Evolutionary conservation across 2,113 vertebrate species (phyloP), one percentile per base, ranked within the genome.

Genomic region (Mesocricetus auratus): DNA sequence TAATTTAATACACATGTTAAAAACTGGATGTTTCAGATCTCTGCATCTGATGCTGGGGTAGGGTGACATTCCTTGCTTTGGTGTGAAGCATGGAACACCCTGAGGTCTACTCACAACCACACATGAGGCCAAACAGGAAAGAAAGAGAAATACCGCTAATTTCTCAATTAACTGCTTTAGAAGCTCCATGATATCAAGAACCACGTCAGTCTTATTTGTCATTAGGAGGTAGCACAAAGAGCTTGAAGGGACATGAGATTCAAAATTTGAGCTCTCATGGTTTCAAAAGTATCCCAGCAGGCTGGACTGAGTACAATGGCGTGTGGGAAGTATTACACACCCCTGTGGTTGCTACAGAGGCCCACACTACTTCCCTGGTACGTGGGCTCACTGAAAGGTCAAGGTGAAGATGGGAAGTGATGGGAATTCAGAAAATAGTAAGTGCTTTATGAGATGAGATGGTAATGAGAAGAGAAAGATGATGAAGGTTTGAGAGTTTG

Each of bases 1-100:
- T 93, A 86, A 93, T 68, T 66, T 85, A 87, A 93, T 77, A 17
- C 3, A 17, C 17, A 95, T 77, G 78, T 29, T 66, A 86, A 83
- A 92, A 93, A 86, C 50, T 8, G 39, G 42, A 77, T 42, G 33
- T 77, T 36, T 50, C 26, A 47, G 73, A 33, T 81, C 53, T 3
- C 19, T 90, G 56, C 82, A n/a, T 45, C n/a, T 69, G 91, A 97
- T 45, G 47, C 78, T 13, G 10, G 56, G 33, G 8, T n/a, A 88
- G 19, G 7, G 22, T 69, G 36, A 89, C 73, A 74, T 89, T 74
- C 39, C 15, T 42, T 39, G 68, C 33, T 26, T 77, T 29, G 2
- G 4, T 24, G 53, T 31, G 15, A 74, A 36, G 11, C 47, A 4
- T 78, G 17, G 45, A 66, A 12, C 42, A 69, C 3, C 3, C 2